Evolutionary conservation across 2,113 vertebrate genomes (phyloP), one percentile per base, ranked within the genome.

Genomic region (Corydoras maculifer): DNA sequence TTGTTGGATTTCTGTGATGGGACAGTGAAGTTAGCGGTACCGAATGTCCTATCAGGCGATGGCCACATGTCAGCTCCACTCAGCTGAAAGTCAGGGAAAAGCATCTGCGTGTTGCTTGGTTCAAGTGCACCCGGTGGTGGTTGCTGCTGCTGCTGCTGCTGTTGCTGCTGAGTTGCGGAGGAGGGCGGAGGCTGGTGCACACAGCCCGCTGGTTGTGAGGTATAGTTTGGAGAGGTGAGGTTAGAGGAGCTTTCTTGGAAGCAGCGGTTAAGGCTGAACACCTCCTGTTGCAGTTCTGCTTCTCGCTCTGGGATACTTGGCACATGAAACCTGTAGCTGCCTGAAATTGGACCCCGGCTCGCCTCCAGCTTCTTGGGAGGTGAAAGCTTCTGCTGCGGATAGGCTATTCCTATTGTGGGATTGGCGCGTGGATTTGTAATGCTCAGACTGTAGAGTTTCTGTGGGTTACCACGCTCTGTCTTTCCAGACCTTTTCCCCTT

Each of bases 371-470:
- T 92, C 82, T 94, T 94, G 1, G 89, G 88, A 1, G 86, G 91
- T 4, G 90, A 85, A 82, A 91, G 87, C 82, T 96, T 91, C 73
- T 89, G 89, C 76, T 91, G 93, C 0, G 91, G 92, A 84, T 92
- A 92, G 64, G 94, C 91, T 18, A 94, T 90, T 4, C 93, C 93
- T 29, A 92, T 93, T 77, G 90, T 85, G n/a, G 90, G 90, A 76
- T 89, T 92, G 5, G 92, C 83, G 68, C 91, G 91, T 43, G 89
- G 70, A 80, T 90, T 85, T 29, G 88, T 67, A 66, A 93, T 89
- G 77, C 88, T 93, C 75, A 94, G 91, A 74, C 91, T 86, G 82
- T 92, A 95, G 69, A 91, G 91, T 84, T 94, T 93, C 31, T 93
- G 93, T 3, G 92, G 90, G 78, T 90, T 88, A 65, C 88, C 82